Base-by-base conservation (phyloP, 1,140 invertebrate genomes). In the Drosophila azteca region DNA sequence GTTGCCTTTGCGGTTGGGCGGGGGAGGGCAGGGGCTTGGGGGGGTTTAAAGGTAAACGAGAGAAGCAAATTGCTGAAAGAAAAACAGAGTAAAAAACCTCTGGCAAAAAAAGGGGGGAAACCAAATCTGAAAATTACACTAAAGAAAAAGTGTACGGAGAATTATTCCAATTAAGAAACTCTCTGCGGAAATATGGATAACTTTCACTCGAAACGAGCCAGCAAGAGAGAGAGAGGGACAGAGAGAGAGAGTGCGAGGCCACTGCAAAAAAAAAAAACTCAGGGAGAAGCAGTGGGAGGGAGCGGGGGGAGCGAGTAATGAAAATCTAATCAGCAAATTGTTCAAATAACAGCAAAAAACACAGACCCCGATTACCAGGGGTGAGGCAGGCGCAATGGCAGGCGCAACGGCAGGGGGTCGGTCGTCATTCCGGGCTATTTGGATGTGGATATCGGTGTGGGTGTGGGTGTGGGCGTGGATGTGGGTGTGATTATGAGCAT, bases 311-410 rank as follows among this genome's bases (percentile, higher is more conserved):
- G 45, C 54, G 59, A 81, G 35, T 13, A 74, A 58, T 77, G 43
- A 74, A 85, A 87, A 85, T 85, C 82, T 87, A 85, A 85, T 85
- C 82, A 85, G 73, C 57, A 76, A 87, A 85, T 85, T 85, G 82
- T 87, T 85, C 65, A 81, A 85, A 85, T 82, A 87, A 78, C 82
- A 77, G 63, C 82, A 69, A 81, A 72, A 81, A 65, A 85, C 78
- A 87, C 45, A 54, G 48, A 50, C 13, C 49, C 29, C 55, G 54
- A 76, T 67, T 62, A 60, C 44, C 15, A n/a, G 52, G 41, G 41
- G 17, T 22, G 17, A 20, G 17, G 24, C 24, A 26, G 24, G 2
- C n/a, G 3, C 44, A 41, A 15, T 35, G 46, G 54, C 31, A 50
- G 24, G 9, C 29, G 52, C 53, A 5, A 13, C 41, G 41, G 35